A percentile compares a stretch with the other conserved stretches of the same genome.
phyloP scores from a whole-genome alignment of 2,888 invertebrate species.

The Lepidocyrtinus sp. region DNA sequence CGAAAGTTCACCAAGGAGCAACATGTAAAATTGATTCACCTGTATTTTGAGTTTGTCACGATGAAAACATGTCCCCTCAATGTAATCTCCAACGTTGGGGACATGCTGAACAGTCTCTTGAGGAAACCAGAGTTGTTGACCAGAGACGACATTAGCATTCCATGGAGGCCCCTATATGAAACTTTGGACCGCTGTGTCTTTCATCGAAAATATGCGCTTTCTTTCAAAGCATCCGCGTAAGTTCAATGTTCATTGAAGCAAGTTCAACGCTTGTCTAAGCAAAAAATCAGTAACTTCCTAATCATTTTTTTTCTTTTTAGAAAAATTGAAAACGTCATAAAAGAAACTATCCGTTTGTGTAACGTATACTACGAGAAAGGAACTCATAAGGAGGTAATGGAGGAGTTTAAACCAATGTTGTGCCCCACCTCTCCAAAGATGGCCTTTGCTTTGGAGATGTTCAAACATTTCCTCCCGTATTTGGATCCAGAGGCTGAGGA shows the following conservation, averaged over 20 bases:
- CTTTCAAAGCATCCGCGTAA: constrained; percentile 66
- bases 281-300: too few species aligned
- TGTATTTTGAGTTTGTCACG: constrained; percentile 83
- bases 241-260: too few species aligned
- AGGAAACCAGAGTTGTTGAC: constrained; percentile 83
- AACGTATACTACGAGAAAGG: constrained; percentile 79
- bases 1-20: constrained; percentile 92
- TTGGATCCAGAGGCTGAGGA: constrained; percentile 74
- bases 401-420: constrained; percentile 84
- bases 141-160: constrained; percentile 84
- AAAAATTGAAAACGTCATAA: constrained; percentile 66
- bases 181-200: constrained; percentile 78
- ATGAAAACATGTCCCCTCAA: constrained; percentile 73
- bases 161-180: constrained; percentile 89
- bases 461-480: constrained; percentile 85
- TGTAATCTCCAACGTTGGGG: constrained; percentile 81
- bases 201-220: constrained; percentile 73
- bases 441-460: constrained; percentile 75
- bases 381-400: constrained; percentile 89
- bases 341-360: constrained; percentile 65
- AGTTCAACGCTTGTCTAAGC: too few species aligned
- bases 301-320: constrained; percentile 49
- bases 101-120: constrained; percentile 80
- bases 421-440: constrained; percentile 80
- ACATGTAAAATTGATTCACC: constrained; percentile 85